A percentile compares a stretch with the other conserved stretches of the same genome.
Conservation (phyloP, 2,113 vertebrate genomes). For the Pogona vitticeps region DNA sequence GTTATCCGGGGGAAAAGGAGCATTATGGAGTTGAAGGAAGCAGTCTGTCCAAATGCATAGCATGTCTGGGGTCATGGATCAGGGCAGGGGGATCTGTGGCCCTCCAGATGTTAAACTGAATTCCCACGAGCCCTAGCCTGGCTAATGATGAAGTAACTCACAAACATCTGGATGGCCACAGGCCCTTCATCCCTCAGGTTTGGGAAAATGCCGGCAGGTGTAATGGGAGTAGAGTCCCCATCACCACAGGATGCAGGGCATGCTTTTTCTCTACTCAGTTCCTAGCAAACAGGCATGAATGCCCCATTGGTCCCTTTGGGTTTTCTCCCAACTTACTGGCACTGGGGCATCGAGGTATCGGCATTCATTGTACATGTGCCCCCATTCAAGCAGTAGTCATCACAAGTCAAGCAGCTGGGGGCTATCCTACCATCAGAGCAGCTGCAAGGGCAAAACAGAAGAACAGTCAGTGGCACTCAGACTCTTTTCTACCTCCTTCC, state of each 20-base stretch:
- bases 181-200: too few relatives aligned
- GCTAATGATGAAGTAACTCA: background rate
- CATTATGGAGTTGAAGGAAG: background rate
- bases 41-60: background rate
- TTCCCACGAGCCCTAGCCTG: background rate
- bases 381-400: constrained; percentile 83
- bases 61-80: background rate
- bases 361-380: constrained; percentile 85
- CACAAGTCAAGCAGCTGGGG: constrained; percentile 88
- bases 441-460: constrained; percentile 67
- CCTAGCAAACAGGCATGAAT: background rate
- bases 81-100: background rate
- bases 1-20: background rate
- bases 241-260: background rate
- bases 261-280: background rate
- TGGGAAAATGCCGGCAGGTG: background rate
- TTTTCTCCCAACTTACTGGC: constrained; percentile 82
- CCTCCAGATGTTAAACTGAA: background rate
- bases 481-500: too few relatives aligned
- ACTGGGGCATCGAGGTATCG: constrained; percentile 83
- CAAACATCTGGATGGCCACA: background rate
- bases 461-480: background rate
- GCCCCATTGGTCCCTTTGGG: too few relatives aligned
- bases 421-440: constrained; percentile 83
- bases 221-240: background rate